phyloP scores from a whole-genome alignment of 2,888 invertebrate genomes.

The Vesta saturnalis region DNA sequence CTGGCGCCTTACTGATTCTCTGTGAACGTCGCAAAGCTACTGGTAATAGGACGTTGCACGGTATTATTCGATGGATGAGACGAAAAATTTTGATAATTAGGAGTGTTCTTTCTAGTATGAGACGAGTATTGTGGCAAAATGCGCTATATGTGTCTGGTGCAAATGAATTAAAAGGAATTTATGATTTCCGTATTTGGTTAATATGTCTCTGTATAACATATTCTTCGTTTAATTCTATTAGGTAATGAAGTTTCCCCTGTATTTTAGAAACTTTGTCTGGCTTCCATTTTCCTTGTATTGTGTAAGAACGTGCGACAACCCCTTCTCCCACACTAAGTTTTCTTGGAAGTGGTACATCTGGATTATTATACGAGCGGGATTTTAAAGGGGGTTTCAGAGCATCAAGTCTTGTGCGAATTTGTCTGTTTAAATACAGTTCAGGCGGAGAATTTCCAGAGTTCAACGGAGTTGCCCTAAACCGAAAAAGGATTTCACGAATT shows the following conservation, averaged over 20 bases:
- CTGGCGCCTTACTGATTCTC: background rate
- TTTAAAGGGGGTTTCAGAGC: slow-evolving; percentile 1
- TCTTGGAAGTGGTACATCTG: background rate
- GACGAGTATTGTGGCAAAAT: slow-evolving; percentile 3
- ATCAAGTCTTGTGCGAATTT: slow-evolving; percentile 1
- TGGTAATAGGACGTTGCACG: background rate
- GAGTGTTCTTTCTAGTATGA: background rate
- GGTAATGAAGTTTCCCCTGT: background rate
- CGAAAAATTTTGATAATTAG: background rate
- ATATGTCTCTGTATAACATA: background rate
- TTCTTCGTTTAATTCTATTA: slow-evolving; percentile 1
- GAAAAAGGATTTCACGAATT: slow-evolving; percentile 3
- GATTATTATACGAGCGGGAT: background rate
- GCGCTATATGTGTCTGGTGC: background rate
- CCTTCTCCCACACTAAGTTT: slow-evolving; percentile 2
- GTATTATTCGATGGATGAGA: background rate
- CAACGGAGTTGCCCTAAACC: slow-evolving; percentile 1
- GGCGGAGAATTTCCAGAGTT: background rate
- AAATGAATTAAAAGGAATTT: background rate
- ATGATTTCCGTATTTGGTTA: background rate
- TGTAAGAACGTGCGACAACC: slow-evolving; percentile 1
- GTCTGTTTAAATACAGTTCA: slow-evolving; percentile 3
- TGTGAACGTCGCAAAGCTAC: background rate
- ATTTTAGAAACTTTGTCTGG: slow-evolving; percentile 3
- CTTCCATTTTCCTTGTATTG: background rate